Evolutionary conservation across 2,888 invertebrate genomes (phyloP).

Genomic region (Tenthredo scrophulariae): DNA sequence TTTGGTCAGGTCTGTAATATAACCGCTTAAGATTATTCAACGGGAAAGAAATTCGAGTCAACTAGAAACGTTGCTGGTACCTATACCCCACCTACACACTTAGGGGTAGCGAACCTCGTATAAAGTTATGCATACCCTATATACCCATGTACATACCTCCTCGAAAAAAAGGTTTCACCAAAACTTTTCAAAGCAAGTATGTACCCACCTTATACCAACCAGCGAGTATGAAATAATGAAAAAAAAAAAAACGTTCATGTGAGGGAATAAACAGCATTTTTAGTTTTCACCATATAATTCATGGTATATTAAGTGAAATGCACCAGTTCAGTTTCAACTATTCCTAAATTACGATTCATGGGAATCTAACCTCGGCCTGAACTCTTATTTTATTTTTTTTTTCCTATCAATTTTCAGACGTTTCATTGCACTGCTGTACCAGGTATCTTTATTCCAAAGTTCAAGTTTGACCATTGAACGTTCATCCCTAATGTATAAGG

Average conservation of each 20-base stretch:
- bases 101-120: slow-evolving; percentile 8
- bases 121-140: background rate
- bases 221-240: slow-evolving; percentile 4
- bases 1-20: background rate
- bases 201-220: background rate
- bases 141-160: background rate
- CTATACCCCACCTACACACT: background rate
- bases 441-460: background rate
- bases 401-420: background rate
- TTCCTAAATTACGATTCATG: slow-evolving; percentile 60
- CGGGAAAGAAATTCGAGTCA: slow-evolving; percentile 2
- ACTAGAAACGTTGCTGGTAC: background rate
- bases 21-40: slow-evolving; percentile 34
- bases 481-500: background rate
- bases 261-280: slow-evolving; percentile 10
- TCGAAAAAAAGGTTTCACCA: background rate
- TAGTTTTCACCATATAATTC: no score
- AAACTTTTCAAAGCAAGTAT: slow-evolving; percentile 53
- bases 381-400: no score
- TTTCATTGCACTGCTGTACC: background rate
- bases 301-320: background rate
- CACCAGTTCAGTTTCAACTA: slow-evolving; percentile 56
- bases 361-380: no score
- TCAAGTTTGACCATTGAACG: background rate
- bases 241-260: background rate